phyloP scores from a whole-genome alignment of 1,140 invertebrate species.

The Bombus cullumanus region DNA sequence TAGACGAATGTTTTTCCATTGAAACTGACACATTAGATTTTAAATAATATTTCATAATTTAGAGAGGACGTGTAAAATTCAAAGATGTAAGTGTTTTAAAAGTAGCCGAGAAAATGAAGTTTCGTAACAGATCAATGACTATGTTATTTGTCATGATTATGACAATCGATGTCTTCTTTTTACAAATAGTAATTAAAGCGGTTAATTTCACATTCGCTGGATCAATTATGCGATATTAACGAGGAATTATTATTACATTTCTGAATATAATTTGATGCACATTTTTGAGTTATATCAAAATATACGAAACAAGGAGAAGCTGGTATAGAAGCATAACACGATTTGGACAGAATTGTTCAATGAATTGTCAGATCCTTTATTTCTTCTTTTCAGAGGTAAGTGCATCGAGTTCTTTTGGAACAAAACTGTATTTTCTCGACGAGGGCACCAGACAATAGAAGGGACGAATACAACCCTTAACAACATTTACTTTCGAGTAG shows the following conservation, averaged over 20 bases:
- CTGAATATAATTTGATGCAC: background rate
- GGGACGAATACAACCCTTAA: slow-evolving; percentile 10
- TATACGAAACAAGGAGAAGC: background rate
- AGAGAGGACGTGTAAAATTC: background rate
- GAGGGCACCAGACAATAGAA: background rate
- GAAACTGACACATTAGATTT: background rate
- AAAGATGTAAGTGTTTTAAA: background rate
- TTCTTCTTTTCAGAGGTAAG: background rate
- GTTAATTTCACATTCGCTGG: background rate
- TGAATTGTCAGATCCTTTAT: slow-evolving; percentile 20
- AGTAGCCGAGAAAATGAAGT: background rate
- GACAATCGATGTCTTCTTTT: too few relatives aligned
- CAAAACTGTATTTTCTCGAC: slow-evolving; percentile 14
- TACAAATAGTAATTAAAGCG: background rate
- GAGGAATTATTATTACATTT: background rate
- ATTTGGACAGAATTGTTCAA: slow-evolving; percentile 16
- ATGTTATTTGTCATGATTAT: too few relatives aligned
- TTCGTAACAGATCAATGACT: too few relatives aligned
- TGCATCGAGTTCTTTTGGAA: slow-evolving; percentile 16
- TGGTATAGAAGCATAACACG: background rate
- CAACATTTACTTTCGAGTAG: slow-evolving; percentile 22
- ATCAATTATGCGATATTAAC: background rate
- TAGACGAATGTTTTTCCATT: background rate
- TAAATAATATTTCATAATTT: background rate
- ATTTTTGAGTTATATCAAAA: background rate